These are phyloP conservation scores for Sinocyclocheilus maitianheensis DNA, from an alignment of 2,113 vertebrate genomes.

Conservation along the genomic window DNA sequence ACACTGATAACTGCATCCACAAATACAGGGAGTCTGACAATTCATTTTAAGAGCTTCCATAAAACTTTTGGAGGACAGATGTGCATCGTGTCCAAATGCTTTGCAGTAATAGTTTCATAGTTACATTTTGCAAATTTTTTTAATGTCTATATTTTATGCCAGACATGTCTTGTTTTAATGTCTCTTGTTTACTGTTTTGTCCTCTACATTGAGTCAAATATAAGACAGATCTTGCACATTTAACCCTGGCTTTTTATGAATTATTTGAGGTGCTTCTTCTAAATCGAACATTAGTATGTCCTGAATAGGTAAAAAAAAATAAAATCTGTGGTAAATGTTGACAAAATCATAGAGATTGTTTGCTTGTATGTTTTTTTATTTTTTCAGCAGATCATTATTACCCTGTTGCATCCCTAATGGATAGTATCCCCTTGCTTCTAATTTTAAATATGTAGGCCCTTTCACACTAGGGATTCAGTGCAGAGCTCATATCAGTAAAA, in stretches of 20 bases:
- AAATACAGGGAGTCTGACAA: not conserved
- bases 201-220: not conserved
- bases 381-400: not conserved
- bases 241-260: no score
- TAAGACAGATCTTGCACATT: not conserved
- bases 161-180: not conserved
- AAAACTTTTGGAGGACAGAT: constrained; percentile 9
- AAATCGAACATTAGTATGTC: no score
- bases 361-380: not conserved
- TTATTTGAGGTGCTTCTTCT: no score
- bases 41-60: constrained; percentile 11
- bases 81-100: not conserved
- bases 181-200: not conserved
- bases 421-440: not conserved
- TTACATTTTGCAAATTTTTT: not conserved
- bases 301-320: no score
- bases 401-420: not conserved
- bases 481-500: not conserved
- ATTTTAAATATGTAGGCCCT: not conserved
- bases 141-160: constrained; percentile 4
- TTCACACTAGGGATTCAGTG: not conserved
- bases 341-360: not conserved
- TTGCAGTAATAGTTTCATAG: not conserved
- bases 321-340: not conserved
- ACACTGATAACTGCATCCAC: not conserved